Evolutionary conservation across 92 coral and sea anemone species (phyloP), one percentile per base, ranked within the genome.

Genomic region (Porites lobata): DNA sequence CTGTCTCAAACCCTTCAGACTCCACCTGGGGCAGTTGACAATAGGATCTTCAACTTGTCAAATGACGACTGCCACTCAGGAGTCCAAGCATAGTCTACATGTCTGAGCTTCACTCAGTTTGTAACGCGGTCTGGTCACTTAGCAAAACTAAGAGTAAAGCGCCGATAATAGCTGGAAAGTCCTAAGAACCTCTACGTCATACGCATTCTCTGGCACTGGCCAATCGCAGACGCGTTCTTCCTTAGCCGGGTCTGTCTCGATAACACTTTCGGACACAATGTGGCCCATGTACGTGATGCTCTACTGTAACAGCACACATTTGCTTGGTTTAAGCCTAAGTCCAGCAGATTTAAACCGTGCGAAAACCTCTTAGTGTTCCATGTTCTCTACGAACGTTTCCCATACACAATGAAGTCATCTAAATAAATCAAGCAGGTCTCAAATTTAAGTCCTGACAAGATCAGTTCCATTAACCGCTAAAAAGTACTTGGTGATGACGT

Each of bases 111-210:
- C 59, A 54, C 8, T 54, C 14, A 54, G 59, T 13, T 54, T 54
- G 59, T 54, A 0, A 9, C 2, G 11, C 12, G 59, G 14, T 54
- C 59, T 54, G 59, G 59, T 4, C 14, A 8, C 59, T 9, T 13
- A 13, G 59, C 59, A 54, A 54, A 54, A 54, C 4, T 54, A 54
- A 7, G 59, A 9, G 9, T 13, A 54, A 54, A 54, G 2, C 59
- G 11, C 59, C 1, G 59, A 13, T 10, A 54, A 13, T 54, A 54
- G 14, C 59, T 10, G 12, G 15, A 7, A 54, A 54, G 13, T 54
- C 75, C 93, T 3, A 90, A 77, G 71, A 92, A 92, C 21, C 91
- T 81, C 80, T 87, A 92, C 87, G 53, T 90, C 91, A 10, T 91
- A 76, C 14, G 66, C 63, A 57, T 74, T 72, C 62, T 92, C 86